A percentile compares a stretch with the other conserved stretches of the same genome.
phyloP scores from a whole-genome alignment of 2,797 vertebrate species.

The Oryzias sinensis region DNA sequence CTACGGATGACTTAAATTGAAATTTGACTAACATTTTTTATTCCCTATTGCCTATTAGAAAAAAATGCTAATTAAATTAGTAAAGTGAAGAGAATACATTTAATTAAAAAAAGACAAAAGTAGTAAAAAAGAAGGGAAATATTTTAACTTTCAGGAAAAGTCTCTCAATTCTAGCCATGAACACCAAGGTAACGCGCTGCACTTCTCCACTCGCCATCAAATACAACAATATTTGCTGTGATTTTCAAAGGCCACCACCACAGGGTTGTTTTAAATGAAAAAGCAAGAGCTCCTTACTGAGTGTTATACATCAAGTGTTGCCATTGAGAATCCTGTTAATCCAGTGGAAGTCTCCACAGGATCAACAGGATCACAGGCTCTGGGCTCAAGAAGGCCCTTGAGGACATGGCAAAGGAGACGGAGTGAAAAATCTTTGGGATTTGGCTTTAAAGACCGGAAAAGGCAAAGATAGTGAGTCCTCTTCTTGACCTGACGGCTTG shows the following conservation, averaged over 20 bases:
- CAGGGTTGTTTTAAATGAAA: not conserved
- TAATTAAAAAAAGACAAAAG: too few relatives aligned
- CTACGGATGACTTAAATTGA: too few relatives aligned
- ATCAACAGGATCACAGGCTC: constrained; percentile 15
- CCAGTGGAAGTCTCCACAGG: not conserved
- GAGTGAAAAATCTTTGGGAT: constrained; percentile 1
- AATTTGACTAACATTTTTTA: too few relatives aligned
- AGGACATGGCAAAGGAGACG: not conserved
- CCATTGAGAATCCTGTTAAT: constrained; percentile 8
- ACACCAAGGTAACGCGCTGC: too few relatives aligned
- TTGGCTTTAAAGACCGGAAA: not conserved
- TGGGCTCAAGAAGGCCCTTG: constrained; percentile 7
- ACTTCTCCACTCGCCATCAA: too few relatives aligned
- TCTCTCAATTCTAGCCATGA: too few relatives aligned
- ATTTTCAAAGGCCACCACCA: not conserved
- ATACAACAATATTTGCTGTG: too few relatives aligned
- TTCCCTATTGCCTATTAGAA: too few relatives aligned
- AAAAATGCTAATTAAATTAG: too few relatives aligned
- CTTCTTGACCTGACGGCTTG: not conserved
- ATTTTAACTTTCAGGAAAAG: too few relatives aligned
- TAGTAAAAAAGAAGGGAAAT: too few relatives aligned
- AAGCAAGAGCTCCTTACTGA: not conserved
- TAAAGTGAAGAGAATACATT: too few relatives aligned
- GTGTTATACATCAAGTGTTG: not conserved
- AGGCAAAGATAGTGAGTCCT: not conserved